phyloP scores from a whole-genome alignment of 2,888 invertebrate genomes.

The Beris chalybata region DNA sequence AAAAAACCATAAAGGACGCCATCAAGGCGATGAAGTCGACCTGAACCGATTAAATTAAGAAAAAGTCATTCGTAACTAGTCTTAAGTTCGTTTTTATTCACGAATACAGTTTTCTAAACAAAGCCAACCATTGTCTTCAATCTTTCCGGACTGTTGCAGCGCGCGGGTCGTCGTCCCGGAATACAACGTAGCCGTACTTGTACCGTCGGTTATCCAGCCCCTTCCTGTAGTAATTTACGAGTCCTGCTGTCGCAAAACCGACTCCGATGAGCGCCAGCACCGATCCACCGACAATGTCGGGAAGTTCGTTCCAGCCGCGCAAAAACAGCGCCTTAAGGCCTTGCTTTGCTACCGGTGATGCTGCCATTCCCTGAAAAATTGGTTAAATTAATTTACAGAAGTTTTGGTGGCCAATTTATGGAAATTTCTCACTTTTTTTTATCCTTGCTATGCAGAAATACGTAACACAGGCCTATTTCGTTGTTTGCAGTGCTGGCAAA shows the following conservation, averaged over 20 bases:
- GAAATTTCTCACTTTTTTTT: background rate
- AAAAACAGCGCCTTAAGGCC: constrained; percentile 49
- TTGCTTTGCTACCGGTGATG: constrained; percentile 47
- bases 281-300: constrained; percentile 67
- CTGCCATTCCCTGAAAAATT: constrained; percentile 20
- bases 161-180: constrained; percentile 70
- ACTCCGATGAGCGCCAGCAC: constrained; percentile 64
- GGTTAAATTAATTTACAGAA: background rate
- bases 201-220: constrained; percentile 71
- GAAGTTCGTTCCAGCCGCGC: constrained; percentile 67
- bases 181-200: constrained; percentile 64
- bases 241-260: constrained; percentile 60
- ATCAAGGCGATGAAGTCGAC: constrained; percentile 29
- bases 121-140: constrained; percentile 43
- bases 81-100: constrained; percentile 12
- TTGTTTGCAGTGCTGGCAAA: background rate
- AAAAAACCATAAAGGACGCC: constrained; percentile 24
- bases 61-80: constrained; percentile 4
- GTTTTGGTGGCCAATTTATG: background rate
- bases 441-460: background rate
- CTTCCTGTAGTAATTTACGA: constrained; percentile 59
- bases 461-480: constrained; percentile 15
- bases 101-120: constrained; percentile 19
- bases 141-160: constrained; percentile 61
- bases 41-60: background rate